phyloP scores from a whole-genome alignment of 2,888 invertebrate genomes.

The Osmoderma eremita region DNA sequence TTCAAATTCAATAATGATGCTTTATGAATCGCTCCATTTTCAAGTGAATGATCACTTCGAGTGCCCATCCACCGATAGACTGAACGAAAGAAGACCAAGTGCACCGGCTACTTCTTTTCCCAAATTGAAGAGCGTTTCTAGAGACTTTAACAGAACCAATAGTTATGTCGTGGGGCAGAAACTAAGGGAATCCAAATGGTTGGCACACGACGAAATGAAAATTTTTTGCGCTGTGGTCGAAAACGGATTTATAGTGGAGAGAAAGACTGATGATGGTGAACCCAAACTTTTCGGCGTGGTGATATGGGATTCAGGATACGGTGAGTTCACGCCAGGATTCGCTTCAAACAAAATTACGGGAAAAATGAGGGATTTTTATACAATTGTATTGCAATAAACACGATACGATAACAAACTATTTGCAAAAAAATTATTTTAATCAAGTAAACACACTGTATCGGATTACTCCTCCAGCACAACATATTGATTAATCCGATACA shows the following conservation, averaged over 20 bases:
- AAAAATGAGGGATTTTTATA: too few species aligned
- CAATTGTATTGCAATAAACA: too few species aligned
- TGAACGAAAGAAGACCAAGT: constrained; percentile 36
- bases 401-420: too few species aligned
- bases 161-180: constrained; percentile 78
- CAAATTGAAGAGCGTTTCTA: constrained; percentile 4
- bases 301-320: constrained; percentile 77
- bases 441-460: too few species aligned
- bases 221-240: constrained; percentile 78
- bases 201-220: constrained; percentile 75
- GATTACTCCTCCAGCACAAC: too few species aligned
- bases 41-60: constrained; percentile 46
- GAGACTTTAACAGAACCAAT: constrained; percentile 41
- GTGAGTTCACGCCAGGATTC: constrained; percentile 68
- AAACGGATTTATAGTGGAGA: constrained; percentile 77
- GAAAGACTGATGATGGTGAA: constrained; percentile 67
- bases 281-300: constrained; percentile 75
- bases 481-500: too few species aligned
- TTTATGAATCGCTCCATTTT: constrained; percentile 50
- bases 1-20: constrained; percentile 44
- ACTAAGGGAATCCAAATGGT: constrained; percentile 80
- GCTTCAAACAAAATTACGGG: too few species aligned
- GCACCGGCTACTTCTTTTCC: constrained; percentile 16
- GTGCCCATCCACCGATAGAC: constrained; percentile 16
- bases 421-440: too few species aligned